These are phyloP conservation scores for Polia nebulosa DNA, from an alignment of 2,888 invertebrate genomes.

Conservation along the genomic window DNA sequence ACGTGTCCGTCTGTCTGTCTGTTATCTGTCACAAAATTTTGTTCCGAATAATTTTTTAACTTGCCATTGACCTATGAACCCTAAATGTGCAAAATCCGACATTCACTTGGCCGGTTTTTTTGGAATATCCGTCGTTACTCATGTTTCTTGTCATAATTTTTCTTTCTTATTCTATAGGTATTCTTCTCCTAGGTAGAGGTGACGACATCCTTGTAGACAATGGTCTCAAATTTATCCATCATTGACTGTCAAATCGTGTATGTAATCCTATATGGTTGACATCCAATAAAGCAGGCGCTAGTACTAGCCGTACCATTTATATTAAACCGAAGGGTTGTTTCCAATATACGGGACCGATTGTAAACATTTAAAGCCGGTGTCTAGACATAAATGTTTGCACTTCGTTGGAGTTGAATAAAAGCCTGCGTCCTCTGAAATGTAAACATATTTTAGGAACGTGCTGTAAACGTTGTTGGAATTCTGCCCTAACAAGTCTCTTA, in stretches of 20 bases:
- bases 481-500: neutral
- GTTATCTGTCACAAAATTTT: too few species aligned
- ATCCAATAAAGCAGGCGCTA: slow-evolving; percentile 34
- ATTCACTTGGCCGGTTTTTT: too few species aligned
- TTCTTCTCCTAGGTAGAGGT: neutral
- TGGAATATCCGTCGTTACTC: too few species aligned
- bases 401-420: slow-evolving; percentile 50
- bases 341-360: slow-evolving; percentile 44
- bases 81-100: too few species aligned
- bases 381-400: slow-evolving; percentile 57
- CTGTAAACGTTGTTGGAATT: slow-evolving; percentile 23
- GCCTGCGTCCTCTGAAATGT: slow-evolving; percentile 30
- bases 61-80: too few species aligned
- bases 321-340: slow-evolving; percentile 54
- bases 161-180: neutral
- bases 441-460: slow-evolving; percentile 45
- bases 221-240: slow-evolving; percentile 12
- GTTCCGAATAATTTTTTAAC: too few species aligned
- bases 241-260: slow-evolving; percentile 9
- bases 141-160: neutral
- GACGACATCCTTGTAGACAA: neutral
- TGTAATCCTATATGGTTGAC: slow-evolving; percentile 24
- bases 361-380: slow-evolving; percentile 55
- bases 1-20: too few species aligned
- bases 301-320: slow-evolving; percentile 36